Base-by-base conservation (phyloP, 2,113 vertebrate genomes). In the Nannospalax galili region DNA sequence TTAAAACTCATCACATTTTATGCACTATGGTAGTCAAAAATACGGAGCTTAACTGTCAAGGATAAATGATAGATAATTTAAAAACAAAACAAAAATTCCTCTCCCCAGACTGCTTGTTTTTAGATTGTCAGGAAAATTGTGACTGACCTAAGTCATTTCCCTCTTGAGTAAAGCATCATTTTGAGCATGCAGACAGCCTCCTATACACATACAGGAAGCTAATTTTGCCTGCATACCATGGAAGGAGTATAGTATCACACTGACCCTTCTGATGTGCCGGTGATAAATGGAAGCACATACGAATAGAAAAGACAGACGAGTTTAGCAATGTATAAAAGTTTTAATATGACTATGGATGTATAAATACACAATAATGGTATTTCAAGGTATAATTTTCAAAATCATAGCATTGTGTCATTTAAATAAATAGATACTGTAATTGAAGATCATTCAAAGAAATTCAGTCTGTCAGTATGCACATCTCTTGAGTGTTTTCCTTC, bases 111-210 rank as follows among this genome's bases (percentile, higher is more conserved):
- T 58, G 37, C 6, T 80, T 93, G 90, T 85, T 85, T 77, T 45
- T 95, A 92, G 72, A 84, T 96, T 93, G 70, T 94, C 67, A 93
- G 56, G 77, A 94, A 90, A 93, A 93, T 56, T 64, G 73, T 90
- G 40, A 8, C 58, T 92, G 72, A 92, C 72, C 32, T 48, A 10
- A 74, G n/a, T 91, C 37, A 7, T 84, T 96, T 95, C 22, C 69
- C 35, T 45, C 90, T 32, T 52, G 80, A 87, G 91, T 92, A 79
- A 87, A 91, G 19, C 67, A 52, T 42, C 72, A 62, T 35, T 88
- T 75, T 93, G 64, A 26, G 26, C 60, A 20, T 75, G 40, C 48
- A 94, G 40, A 45, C 64, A 88, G 15, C n/a, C 88, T n/a, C 5
- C 45, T 42, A 52, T 62, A 32, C 17, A 15, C 65, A 69, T 80